Base-by-base conservation (phyloP, 2,797 vertebrate species). In the Oreortyx pictus region DNA sequence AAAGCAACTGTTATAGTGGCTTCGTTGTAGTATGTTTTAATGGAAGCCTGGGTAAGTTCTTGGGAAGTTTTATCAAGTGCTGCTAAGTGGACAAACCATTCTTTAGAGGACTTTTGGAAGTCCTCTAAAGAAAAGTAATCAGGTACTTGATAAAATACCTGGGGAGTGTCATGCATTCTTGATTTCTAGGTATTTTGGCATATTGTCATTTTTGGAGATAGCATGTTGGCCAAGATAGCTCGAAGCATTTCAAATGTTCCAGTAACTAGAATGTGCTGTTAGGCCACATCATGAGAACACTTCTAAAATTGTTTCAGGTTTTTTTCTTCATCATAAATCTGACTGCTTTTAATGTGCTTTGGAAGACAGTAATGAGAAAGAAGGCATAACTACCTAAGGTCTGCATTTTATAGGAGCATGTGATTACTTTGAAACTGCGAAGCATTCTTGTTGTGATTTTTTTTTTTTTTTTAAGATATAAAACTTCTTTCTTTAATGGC, bases 361-460 rank as follows among this genome's bases (percentile, higher is more conserved):
- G 20, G 31, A 70, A 74, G 7, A 82, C 13, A 59, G 9, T 23
- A 83, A 33, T 10, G n/a, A 27, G 31, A 83, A 81, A 35, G 33
- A 81, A 80, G 47, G 22, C 7, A 22, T 86, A 22, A 22, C n/a
- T 82, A 0, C 31, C 3, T 11, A 66, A 73, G 5, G 35, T 35
- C 24, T 85, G 14, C 8, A 0, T 82, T 90, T 92, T 54, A 29
- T 65, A 9, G 49, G 75, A 81, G 18, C 9, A 9, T 57, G 20
- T 66, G 11, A 37, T 75, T 72, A 24, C 65, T 90, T 85, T 83
- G 37, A 25, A 85, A 74, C 49, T 35, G 12, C 49, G 35, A 94
- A 78, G 22, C 27, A 46, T 43, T 73, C 9, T 60, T 68, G 35
- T 29, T 62, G 27, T 50, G 50, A 9, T 20, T 54, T 31, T 85